Percentiles rank a stretch among this genome's conserved stretches.
These are phyloP conservation scores for Mactra quadrangularis DNA, from an alignment of 1,140 invertebrate genomes.

Conservation along the genomic window DNA sequence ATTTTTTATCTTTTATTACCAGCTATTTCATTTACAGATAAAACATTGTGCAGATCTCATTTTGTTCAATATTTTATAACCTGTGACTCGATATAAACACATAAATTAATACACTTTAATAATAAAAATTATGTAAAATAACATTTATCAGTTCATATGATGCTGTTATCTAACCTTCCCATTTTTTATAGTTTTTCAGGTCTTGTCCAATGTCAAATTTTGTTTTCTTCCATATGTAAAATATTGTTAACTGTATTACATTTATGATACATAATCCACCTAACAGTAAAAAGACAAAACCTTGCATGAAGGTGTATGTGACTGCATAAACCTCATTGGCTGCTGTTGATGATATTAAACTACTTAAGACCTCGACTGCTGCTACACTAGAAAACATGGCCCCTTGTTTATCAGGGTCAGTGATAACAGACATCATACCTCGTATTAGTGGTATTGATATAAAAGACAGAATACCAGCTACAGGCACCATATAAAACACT, in stretches of 20 bases:
- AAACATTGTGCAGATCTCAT: no score
- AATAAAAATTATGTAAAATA: no score
- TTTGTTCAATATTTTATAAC: no score
- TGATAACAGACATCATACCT: constrained; percentile 33
- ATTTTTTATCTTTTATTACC: no score
- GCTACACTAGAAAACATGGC: constrained; percentile 46
- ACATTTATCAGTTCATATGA: no score
- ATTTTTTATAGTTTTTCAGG: no score
- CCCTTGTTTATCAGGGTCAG: constrained; percentile 43
- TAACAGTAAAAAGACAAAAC: constrained; percentile 29
- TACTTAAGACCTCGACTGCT: constrained; percentile 14
- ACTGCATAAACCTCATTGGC: constrained; percentile 29
- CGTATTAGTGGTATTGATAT: constrained; percentile 16
- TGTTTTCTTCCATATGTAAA: not conserved
- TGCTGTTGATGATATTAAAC: not conserved
- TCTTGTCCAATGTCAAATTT: no score
- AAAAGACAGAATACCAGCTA: constrained; percentile 3
- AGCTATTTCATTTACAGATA: no score
- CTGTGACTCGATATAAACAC: no score
- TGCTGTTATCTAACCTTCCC: no score
- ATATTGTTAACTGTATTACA: not conserved
- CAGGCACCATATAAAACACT: constrained; percentile 30
- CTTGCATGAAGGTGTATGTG: constrained; percentile 34
- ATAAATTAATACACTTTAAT: no score
- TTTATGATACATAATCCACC: constrained; percentile 20